Percentiles rank a stretch among this genome's conserved stretches.
phyloP scores from a whole-genome alignment of 1,140 invertebrate species.

The Drosophila carrolli region DNA sequence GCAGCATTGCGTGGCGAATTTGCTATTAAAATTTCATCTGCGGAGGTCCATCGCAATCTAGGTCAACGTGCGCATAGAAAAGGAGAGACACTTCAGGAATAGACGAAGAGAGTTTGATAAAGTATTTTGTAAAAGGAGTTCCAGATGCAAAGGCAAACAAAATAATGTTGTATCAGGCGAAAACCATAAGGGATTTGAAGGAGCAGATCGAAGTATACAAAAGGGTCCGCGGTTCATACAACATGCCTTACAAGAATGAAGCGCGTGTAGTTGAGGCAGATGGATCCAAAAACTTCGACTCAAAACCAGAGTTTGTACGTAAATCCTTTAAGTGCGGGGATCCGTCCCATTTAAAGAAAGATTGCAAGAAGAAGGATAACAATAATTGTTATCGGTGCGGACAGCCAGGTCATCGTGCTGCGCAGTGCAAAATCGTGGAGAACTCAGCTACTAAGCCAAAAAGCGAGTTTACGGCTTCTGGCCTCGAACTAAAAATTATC shows the following conservation, averaged over 20 bases:
- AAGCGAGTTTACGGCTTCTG: background rate
- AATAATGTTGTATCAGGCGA: background rate
- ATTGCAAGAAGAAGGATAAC: no score
- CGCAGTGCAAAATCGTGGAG: background rate
- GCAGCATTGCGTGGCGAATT: background rate
- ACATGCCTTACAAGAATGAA: background rate
- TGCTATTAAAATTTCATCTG: background rate
- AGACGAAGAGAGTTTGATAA: background rate
- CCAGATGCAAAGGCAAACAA: conserved; percentile 1
- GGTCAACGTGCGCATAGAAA: background rate
- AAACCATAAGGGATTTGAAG: background rate
- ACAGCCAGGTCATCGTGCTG: no score
- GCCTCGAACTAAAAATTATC: background rate
- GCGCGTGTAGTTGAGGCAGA: background rate
- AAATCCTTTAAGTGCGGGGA: background rate
- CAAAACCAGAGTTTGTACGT: no score
- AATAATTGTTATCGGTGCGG: no score
- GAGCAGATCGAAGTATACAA: background rate
- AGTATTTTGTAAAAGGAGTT: background rate
- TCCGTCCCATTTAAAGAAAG: background rate
- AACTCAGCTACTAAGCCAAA: background rate
- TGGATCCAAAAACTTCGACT: background rate
- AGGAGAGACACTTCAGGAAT: background rate
- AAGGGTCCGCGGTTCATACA: background rate
- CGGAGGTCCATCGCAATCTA: background rate